phyloP scores from a whole-genome alignment of 2,797 vertebrate species.

The Tangara arthus region DNA sequence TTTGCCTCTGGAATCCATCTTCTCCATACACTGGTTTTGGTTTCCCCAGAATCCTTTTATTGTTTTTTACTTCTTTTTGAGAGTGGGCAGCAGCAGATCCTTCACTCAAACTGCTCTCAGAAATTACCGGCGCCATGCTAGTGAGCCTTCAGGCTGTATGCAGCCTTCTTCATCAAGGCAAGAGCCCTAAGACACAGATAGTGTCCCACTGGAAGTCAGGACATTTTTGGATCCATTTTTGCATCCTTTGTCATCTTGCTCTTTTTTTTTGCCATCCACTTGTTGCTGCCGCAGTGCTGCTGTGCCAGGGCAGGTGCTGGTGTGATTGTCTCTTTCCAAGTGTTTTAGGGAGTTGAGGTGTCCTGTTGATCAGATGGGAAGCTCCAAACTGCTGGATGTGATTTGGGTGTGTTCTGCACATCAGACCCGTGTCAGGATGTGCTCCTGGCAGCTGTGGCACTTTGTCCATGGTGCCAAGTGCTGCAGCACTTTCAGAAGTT shows the following conservation, averaged over 20 bases:
- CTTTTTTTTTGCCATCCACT: neutral
- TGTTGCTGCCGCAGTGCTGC: accelerated
- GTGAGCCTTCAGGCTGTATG: neutral
- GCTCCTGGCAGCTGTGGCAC: neutral
- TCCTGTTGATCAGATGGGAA: neutral
- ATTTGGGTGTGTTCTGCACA: neutral
- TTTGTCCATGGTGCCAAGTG: neutral
- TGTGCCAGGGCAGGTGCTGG: neutral
- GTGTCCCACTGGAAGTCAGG: neutral
- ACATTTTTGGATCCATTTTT: neutral
- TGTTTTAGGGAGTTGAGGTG: neutral
- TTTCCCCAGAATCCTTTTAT: neutral
- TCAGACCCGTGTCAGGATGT: neutral
- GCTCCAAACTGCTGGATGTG: neutral
- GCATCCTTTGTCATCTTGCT: neutral
- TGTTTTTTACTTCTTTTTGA: neutral
- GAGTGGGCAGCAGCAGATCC: neutral
- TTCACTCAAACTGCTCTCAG: neutral
- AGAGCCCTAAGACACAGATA: neutral
- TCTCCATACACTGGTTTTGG: neutral
- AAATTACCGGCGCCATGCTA: neutral
- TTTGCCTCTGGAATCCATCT: neutral
- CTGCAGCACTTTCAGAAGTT: neutral
- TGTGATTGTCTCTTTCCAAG: accelerated
- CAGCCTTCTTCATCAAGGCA: neutral